Base-by-base conservation (phyloP, 2,888 invertebrate genomes). In the Mimas tiliae region DNA sequence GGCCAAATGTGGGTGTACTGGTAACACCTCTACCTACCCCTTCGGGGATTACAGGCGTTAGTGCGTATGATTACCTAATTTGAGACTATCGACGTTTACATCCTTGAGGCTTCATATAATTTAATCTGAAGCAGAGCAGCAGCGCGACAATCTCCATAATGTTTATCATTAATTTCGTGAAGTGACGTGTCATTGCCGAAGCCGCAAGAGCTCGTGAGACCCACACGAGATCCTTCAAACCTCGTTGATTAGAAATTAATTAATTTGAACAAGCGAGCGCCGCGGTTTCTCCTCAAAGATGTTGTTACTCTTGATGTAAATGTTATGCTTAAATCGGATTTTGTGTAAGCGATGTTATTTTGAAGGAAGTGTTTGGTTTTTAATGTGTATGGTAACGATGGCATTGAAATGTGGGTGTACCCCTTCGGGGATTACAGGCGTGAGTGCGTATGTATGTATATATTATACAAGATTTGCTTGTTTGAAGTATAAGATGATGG, bases 241-340 rank as follows among this genome's bases (percentile, higher is more conserved):
- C 0, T 7, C 19, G 50, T 53, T 33, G n/a, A 58, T 58, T 58
- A 58, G 16, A 58, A 42, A 38, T 38, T 42, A 58, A 58, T 58
- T 58, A 58, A 58, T 42, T 38, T 19, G 58, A 19, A 42, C 58
- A 42, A 42, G 58, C 58, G 16, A 38, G 42, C 19, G 4, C 27
- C 27, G 58, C 42, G 21, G 38, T 12, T 16, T 42, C 38, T 0
- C 19, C 1, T 16, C 16, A 47, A 51, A 38, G 8, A 55, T 58
- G 16, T 53, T n/a, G 53, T 34, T 34, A 14, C 53, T 12, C 42
- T 19, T 19, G 38, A 6, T 16, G 16, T 16, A 11, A 4, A 42
- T 42, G 19, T 33, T 7, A 33, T 8, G 1, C n/a, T 38, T 16
- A 38, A 8, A 38, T 42, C 50, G 50, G 42, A 19, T 58, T 19